These are phyloP conservation scores for Cryptocephalus moraei DNA, from an alignment of 2,888 invertebrate genomes.

Conservation along the genomic window DNA sequence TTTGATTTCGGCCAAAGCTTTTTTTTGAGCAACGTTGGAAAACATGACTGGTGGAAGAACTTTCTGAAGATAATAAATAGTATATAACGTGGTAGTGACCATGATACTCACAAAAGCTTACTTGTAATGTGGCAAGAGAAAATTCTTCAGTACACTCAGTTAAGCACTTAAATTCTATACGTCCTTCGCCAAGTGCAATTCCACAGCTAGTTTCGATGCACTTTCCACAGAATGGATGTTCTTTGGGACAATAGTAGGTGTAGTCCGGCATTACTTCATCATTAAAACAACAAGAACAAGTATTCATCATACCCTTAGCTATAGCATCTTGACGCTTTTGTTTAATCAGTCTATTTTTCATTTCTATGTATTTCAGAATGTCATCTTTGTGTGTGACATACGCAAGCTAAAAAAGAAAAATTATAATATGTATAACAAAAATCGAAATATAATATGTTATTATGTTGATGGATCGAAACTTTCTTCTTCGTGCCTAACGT, in stretches of 20 bases:
- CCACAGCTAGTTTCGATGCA: conserved; percentile 37
- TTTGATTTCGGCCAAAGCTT: conserved; percentile 41
- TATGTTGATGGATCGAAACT: too few species aligned
- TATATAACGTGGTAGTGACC: too few species aligned
- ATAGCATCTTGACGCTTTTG: conserved; percentile 27
- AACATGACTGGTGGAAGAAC: conserved; percentile 38
- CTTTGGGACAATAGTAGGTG: conserved; percentile 32
- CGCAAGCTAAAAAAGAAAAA: too few species aligned
- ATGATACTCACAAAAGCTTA: too few species aligned
- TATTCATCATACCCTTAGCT: conserved; percentile 33
- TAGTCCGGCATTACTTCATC: conserved; percentile 41
- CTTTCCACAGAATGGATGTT: conserved; percentile 39
- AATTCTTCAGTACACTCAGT: conserved; percentile 31
- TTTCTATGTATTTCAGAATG: conserved; percentile 21
- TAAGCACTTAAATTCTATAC: conserved; percentile 39
- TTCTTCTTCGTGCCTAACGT: too few species aligned
- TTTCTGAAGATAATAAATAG: conserved; percentile 23
- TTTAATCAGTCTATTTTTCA: conserved; percentile 15
- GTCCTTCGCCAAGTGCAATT: conserved; percentile 35
- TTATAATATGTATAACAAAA: too few species aligned
- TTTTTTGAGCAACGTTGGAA: conserved; percentile 39
- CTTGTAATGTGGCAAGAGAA: conserved; percentile 29
- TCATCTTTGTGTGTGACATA: conserved; percentile 27
- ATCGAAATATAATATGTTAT: too few species aligned
- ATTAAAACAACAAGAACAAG: conserved; percentile 46